Evolutionary conservation across 2,888 invertebrate species (phyloP), one percentile per base, ranked within the genome.

Genomic region (Amblyjoppa proteus): DNA sequence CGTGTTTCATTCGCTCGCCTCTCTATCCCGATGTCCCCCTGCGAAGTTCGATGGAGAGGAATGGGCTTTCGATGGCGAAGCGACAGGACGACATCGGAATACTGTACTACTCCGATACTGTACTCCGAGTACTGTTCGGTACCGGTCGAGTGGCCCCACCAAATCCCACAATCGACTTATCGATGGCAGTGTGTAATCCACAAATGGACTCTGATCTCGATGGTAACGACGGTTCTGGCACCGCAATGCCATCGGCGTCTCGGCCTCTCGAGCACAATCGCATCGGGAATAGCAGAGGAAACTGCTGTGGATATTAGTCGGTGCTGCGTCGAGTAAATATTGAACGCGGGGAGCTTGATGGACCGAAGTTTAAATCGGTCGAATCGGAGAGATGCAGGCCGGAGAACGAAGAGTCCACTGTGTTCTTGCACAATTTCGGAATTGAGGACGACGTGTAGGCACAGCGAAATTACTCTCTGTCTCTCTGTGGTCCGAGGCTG

Each of bases 121-220:
- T 49, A 16, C 45, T 49, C 45, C 13, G 45, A 49, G 49, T 6
- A 31, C 16, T 34, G 64, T 31, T 20, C 49, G 13, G 45, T 53
- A 31, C 49, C 66, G 45, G 56, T 69, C 28, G 68, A 53, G 13
- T 20, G 38, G 34, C 71, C 38, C 66, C 53, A 16, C 73, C 66
- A 78, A 73, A 78, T 45, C 73, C 78, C 56, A 34, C 66, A 71
- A 70, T 70, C 73, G 73, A 83, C 78, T 83, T 83, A 83, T 73
- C 78, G 73, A 68, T 68, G 41, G 38, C 58, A 45, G 49, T 68
- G 51, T 68, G 73, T 78, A 78, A 83, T 83, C 68, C 78, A 58
- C 78, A 83, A 83, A 78, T 83, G 78, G 78, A 83, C 71, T 78
- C 56, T 41, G 53, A 77, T 68, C 38, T 56, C 38, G 38, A 77